phyloP scores from a whole-genome alignment of 2,797 vertebrate genomes.

The Pogonophryne albipinna region DNA sequence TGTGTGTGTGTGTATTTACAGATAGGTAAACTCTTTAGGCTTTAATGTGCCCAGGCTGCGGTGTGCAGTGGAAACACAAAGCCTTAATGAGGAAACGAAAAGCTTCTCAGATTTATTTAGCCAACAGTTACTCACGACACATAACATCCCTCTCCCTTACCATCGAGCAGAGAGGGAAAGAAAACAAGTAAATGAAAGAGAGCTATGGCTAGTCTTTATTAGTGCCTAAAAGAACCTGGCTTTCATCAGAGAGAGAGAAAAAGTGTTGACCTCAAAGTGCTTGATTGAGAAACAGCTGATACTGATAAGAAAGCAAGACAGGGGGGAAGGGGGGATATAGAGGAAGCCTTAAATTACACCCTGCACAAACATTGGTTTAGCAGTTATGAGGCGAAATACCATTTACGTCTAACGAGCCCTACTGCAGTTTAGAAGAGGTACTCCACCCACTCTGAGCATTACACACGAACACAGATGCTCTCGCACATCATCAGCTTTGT shows the following conservation, averaged over 20 bases:
- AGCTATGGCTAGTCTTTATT: constrained; percentile 61
- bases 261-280: background rate
- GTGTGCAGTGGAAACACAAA: constrained; percentile 78
- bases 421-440: constrained; percentile 53
- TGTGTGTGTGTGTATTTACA: constrained; percentile 41
- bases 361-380: constrained; percentile 74
- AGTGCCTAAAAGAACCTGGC: constrained; percentile 35
- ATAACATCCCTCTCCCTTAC: constrained; percentile 64
- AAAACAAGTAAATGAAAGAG: constrained; percentile 36
- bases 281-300: constrained; percentile 42
- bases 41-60: constrained; percentile 74
- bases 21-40: constrained; percentile 69
- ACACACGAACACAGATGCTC: constrained; percentile 40
- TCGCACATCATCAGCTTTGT: constrained; percentile 19
- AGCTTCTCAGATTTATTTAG: constrained; percentile 78
- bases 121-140: constrained; percentile 78
- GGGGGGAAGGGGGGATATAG: background rate
- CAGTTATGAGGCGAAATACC: constrained; percentile 62
- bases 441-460: constrained; percentile 36
- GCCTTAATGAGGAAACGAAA: constrained; percentile 83
- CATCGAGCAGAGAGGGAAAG: constrained; percentile 36
- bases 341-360: constrained; percentile 69
- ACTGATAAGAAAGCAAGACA: constrained; percentile 14
- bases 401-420: constrained; percentile 73
- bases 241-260: constrained; percentile 28